Conservation (phyloP, 2,888 invertebrate species). For the Amphipyra tragopoginis region DNA sequence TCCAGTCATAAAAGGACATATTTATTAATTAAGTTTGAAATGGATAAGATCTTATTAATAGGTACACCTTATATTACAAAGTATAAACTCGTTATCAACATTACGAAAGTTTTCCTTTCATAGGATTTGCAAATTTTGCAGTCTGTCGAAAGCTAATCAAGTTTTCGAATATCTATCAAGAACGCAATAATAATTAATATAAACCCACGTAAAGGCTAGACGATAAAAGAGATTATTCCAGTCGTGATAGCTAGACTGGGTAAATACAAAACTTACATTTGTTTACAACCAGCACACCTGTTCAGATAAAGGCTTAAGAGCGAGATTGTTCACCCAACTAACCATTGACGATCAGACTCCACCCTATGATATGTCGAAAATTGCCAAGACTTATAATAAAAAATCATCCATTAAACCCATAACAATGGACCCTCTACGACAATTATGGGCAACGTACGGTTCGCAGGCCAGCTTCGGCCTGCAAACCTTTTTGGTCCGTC, state of each 20-base stretch:
- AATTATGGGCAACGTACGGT: no score
- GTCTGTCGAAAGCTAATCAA: constrained; percentile 60
- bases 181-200: constrained; percentile 50
- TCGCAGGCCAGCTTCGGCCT: no score
- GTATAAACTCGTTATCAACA: constrained; percentile 44
- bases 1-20: no score
- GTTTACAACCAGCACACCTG: constrained; percentile 9
- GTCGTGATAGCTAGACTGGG: constrained; percentile 8
- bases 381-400: no score
- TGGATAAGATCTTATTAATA: background rate
- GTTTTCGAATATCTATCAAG: constrained; percentile 61
- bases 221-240: constrained; percentile 31
- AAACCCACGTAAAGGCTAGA: constrained; percentile 25
- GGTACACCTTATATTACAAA: constrained; percentile 33
- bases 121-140: constrained; percentile 46
- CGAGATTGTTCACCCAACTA: background rate
- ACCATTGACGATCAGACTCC: background rate
- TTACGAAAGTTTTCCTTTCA: constrained; percentile 54
- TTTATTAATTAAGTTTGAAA: no score
- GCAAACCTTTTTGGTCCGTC: no score
- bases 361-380: no score
- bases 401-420: no score
- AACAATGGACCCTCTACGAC: no score
- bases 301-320: background rate
- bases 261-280: constrained; percentile 8